Percentiles rank a stretch among this genome's conserved stretches.
Conservation (phyloP, 2,797 vertebrate species). For the Pteronotus mesoamericanus region DNA sequence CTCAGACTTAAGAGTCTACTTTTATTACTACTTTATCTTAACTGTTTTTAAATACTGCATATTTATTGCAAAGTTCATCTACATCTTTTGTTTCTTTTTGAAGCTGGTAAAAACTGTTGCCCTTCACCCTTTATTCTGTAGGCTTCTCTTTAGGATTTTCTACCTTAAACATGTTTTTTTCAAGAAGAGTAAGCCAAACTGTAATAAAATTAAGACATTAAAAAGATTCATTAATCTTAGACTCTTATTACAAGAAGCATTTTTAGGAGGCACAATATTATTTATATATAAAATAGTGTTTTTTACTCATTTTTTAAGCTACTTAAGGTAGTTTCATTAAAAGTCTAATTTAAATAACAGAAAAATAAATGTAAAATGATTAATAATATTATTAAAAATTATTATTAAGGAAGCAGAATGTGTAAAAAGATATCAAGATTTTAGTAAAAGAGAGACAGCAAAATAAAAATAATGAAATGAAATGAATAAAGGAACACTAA, state of each 20-base stretch:
- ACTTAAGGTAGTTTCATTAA: conserved; percentile 17
- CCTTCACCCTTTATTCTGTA: background rate
- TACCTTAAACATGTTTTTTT: background rate
- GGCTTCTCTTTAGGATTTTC: background rate
- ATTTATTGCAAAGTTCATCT: background rate
- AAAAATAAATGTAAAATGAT: background rate
- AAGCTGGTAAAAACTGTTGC: background rate
- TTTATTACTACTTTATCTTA: conserved; percentile 11
- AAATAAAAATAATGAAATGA: background rate
- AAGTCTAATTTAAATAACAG: background rate
- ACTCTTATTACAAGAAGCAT: background rate
- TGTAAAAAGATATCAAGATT: background rate
- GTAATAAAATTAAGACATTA: background rate
- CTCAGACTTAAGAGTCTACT: background rate
- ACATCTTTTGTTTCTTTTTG: background rate
- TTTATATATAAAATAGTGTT: background rate
- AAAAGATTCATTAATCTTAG: background rate
- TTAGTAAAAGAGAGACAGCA: background rate
- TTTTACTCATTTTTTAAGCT: background rate
- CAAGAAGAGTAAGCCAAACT: background rate
- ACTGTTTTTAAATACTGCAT: background rate
- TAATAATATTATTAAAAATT: background rate
- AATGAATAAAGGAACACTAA: background rate
- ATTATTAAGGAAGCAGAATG: background rate
- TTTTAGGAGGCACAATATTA: background rate